A percentile compares a stretch with the other conserved stretches of the same genome.
Evolutionary conservation across 2,797 vertebrate species (phyloP).

Genomic region (Mionectes olivaceus): DNA sequence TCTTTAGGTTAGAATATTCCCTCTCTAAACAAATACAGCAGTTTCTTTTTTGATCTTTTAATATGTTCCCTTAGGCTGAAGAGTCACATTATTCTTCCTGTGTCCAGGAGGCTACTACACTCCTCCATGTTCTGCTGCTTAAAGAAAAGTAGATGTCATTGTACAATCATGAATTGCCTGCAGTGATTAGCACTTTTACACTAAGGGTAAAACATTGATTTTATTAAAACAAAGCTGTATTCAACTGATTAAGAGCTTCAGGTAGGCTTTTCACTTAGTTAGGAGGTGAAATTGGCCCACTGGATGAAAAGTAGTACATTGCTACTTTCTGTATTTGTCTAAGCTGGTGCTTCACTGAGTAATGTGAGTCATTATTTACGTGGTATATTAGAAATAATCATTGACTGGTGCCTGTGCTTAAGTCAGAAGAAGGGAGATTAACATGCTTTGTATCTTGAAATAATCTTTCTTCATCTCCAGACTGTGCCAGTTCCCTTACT

Average conservation of each 20-base stretch:
- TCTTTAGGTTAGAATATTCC: not conserved
- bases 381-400: slow-evolving; percentile 54
- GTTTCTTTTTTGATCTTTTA: not conserved
- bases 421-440: slow-evolving; percentile 43
- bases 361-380: slow-evolving; percentile 32
- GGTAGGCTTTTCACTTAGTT: not conserved
- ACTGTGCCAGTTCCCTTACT: not conserved
- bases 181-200: not conserved
- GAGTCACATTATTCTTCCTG: not conserved
- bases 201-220: not conserved
- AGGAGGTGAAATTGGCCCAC: not conserved
- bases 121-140: not conserved
- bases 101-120: not conserved
- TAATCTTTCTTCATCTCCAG: slow-evolving; percentile 38
- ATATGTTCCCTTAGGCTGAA: not conserved
- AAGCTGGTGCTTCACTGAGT: slow-evolving; percentile 43
- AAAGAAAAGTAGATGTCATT: not conserved
- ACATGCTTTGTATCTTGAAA: slow-evolving; percentile 27
- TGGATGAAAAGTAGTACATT: not conserved
- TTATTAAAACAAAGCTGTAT: not conserved
- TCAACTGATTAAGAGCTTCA: not conserved
- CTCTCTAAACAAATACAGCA: not conserved
- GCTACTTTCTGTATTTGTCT: not conserved
- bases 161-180: not conserved
- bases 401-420: slow-evolving; percentile 37